Conservation (phyloP, 2,113 vertebrate genomes). For the Tympanuchus pallidicinctus region DNA sequence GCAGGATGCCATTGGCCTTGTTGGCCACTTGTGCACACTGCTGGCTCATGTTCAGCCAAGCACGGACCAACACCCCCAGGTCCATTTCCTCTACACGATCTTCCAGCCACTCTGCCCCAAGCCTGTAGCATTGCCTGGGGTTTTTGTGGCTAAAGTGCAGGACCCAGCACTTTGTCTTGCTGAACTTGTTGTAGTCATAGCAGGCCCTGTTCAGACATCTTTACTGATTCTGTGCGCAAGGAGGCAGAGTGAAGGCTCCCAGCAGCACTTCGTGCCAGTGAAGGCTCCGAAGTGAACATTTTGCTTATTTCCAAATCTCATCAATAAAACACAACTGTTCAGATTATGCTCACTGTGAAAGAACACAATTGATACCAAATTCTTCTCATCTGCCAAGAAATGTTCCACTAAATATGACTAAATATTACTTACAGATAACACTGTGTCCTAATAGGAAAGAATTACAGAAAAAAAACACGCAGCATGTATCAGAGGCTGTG, state of each 20-base stretch:
- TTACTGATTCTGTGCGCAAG: background rate
- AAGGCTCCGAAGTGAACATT: background rate
- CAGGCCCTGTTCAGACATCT: background rate
- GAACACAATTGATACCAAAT: background rate
- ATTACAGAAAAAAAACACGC: background rate
- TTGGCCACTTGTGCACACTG: no score
- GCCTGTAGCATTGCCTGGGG: no score
- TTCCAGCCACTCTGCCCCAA: no score
- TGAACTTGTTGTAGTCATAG: background rate
- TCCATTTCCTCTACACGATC: no score
- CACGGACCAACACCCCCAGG: no score
- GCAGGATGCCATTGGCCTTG: no score
- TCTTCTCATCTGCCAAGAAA: background rate
- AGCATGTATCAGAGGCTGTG: background rate
- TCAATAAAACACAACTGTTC: background rate
- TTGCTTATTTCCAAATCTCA: background rate
- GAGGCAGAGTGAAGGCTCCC: background rate
- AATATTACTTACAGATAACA: background rate
- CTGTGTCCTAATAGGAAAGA: background rate
- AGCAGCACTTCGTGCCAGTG: background rate
- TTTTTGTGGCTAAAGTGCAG: no score
- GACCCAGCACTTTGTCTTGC: no score
- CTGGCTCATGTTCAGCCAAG: no score
- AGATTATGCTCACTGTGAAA: background rate
- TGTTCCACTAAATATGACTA: background rate